Conservation (phyloP, 2,797 vertebrate genomes). For the Taeniopygia guttata region DNA sequence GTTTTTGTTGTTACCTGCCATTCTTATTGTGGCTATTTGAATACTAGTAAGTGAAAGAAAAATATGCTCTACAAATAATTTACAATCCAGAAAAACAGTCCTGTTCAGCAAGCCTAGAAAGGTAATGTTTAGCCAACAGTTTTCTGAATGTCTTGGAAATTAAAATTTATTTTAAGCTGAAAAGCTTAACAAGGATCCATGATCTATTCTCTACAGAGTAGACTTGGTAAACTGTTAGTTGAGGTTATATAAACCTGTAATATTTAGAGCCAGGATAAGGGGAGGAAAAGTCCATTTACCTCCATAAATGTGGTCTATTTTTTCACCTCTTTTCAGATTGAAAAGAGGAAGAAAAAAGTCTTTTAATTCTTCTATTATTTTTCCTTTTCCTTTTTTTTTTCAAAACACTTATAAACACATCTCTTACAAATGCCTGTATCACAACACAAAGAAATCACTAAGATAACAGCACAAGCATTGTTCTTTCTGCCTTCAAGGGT, state of each 20-base stretch:
- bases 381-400: background rate
- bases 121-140: background rate
- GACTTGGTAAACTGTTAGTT: background rate
- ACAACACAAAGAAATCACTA: background rate
- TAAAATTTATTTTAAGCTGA: background rate
- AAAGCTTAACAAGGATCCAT: background rate
- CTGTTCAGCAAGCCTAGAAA: background rate
- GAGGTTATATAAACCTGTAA: background rate
- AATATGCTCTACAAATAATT: background rate
- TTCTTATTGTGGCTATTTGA: background rate
- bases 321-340: background rate
- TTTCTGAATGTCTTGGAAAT: background rate
- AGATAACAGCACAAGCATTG: background rate
- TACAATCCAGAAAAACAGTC: background rate
- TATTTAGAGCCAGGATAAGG: background rate
- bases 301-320: background rate
- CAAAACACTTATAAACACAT: background rate
- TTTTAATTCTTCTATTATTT: background rate
- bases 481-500: background rate
- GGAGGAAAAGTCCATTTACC: background rate
- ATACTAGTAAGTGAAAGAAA: background rate
- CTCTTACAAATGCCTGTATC: background rate
- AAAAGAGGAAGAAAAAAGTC: background rate
- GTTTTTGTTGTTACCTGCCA: background rate
- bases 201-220: fast-evolving